Percentiles rank a stretch among this genome's conserved stretches.
Evolutionary conservation across 1,140 invertebrate genomes (phyloP).

Genomic region (Pygmarrhopalites habei): DNA sequence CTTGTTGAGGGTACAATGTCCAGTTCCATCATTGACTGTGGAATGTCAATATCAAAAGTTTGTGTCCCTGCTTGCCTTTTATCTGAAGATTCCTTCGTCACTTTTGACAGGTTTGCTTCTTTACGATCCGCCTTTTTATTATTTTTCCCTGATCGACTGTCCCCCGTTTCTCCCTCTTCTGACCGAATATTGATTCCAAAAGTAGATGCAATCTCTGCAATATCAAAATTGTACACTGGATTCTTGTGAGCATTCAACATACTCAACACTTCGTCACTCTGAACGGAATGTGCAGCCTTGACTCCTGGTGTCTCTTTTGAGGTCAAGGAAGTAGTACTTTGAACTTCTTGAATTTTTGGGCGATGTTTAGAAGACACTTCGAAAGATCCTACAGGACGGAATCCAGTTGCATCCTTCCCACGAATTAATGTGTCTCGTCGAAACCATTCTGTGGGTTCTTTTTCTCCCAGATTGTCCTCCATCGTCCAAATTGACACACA

Average conservation of each 20-base stretch:
- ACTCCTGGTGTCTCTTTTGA: background rate
- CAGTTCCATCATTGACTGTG: background rate
- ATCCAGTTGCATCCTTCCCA: constrained; percentile 4
- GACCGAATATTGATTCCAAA: background rate
- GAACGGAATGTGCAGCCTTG: background rate
- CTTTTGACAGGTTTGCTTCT: background rate
- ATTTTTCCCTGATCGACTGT: background rate
- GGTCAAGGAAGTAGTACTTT: background rate
- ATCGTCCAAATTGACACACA: constrained; percentile 18
- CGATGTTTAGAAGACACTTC: background rate
- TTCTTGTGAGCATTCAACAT: background rate
- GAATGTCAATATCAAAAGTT: background rate
- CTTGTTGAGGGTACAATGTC: background rate
- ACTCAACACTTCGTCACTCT: background rate
- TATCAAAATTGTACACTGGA: background rate
- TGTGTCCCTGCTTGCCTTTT: background rate
- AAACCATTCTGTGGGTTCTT: constrained; percentile 22
- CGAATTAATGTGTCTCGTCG: background rate
- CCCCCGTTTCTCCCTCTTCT: background rate
- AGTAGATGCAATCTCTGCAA: background rate
- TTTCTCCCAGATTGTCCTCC: constrained; percentile 8
- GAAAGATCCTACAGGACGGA: background rate
- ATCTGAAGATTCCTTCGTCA: too few relatives aligned
- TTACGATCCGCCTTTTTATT: background rate
- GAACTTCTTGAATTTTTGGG: background rate